phyloP scores from a whole-genome alignment of 2,113 vertebrate genomes.

The Datnioides undecimradiatus region DNA sequence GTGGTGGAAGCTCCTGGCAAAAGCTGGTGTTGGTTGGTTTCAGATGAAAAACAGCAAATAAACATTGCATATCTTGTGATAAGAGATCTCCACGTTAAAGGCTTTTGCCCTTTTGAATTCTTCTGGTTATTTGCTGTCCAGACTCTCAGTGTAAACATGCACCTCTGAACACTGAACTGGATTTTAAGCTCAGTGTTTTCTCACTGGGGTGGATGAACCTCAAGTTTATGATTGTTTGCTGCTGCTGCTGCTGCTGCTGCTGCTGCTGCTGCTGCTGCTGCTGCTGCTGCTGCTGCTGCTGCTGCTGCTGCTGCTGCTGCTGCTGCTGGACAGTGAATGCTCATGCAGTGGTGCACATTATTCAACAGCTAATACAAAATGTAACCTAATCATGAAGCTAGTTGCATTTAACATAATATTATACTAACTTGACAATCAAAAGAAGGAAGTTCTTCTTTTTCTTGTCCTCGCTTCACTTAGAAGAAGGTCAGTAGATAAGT shows the following conservation, averaged over 20 bases:
- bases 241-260: no score
- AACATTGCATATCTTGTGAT: constrained; percentile 35
- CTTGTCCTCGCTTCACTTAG: neutral
- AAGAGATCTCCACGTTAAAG: constrained; percentile 30
- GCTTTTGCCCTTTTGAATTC: constrained; percentile 60
- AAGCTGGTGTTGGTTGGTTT: neutral
- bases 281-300: no score
- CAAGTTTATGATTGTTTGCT: no score
- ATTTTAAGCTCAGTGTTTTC: neutral
- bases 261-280: no score
- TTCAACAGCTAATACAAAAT: neutral
- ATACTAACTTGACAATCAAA: neutral
- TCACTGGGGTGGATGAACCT: constrained; percentile 20
- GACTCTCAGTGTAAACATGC: constrained; percentile 64
- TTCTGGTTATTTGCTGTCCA: constrained; percentile 62
- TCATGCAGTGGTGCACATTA: neutral
- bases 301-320: no score
- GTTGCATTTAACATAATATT: neutral
- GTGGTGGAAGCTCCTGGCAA: neutral
- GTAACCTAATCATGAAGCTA: neutral
- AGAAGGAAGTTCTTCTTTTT: neutral
- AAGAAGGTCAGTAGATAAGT: neutral
- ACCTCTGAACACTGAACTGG: constrained; percentile 56
- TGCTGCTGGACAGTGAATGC: neutral
- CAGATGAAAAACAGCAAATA: constrained; percentile 9